Conservation (phyloP, 2,797 vertebrate species). For the Poecilia velifera region DNA sequence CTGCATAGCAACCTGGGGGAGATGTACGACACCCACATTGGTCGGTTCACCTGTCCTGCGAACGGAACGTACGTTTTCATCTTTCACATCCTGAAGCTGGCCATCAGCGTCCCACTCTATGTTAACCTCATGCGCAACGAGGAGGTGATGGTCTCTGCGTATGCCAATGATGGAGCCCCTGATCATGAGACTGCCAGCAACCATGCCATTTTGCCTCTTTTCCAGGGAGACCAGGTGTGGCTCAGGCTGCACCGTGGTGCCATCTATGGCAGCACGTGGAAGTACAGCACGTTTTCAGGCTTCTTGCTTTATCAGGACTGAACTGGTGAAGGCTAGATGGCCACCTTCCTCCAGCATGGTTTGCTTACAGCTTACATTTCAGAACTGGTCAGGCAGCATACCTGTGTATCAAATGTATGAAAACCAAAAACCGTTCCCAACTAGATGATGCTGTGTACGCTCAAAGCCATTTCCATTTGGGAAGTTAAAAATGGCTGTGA, state of each 20-base stretch:
- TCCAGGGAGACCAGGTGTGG: slow-evolving; percentile 97
- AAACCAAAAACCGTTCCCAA: not conserved
- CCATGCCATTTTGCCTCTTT: slow-evolving; percentile 92
- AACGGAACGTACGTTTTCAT: slow-evolving; percentile 95
- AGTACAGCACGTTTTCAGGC: slow-evolving; percentile 98
- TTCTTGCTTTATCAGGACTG: slow-evolving; percentile 97
- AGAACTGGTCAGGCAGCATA: not conserved
- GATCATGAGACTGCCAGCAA: slow-evolving; percentile 98
- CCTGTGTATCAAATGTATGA: not conserved
- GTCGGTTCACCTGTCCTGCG: slow-evolving; percentile 92
- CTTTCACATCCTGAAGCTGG: slow-evolving; percentile 97
- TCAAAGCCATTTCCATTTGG: not conserved
- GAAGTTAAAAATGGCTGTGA: not conserved
- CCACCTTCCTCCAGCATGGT: slow-evolving; percentile 9
- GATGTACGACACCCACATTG: slow-evolving; percentile 90
- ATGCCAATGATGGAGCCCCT: slow-evolving; percentile 96
- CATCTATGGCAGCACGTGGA: slow-evolving; percentile 98
- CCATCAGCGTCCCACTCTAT: slow-evolving; percentile 94
- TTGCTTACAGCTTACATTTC: not conserved
- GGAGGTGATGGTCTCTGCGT: slow-evolving; percentile 95
- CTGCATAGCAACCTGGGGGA: slow-evolving; percentile 93
- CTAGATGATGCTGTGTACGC: not conserved
- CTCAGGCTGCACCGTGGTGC: slow-evolving; percentile 93
- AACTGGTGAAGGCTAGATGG: slow-evolving; percentile 37
- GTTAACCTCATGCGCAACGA: slow-evolving; percentile 98